phyloP scores from a whole-genome alignment of 2,797 vertebrate species.

The Chelon labrosus region DNA sequence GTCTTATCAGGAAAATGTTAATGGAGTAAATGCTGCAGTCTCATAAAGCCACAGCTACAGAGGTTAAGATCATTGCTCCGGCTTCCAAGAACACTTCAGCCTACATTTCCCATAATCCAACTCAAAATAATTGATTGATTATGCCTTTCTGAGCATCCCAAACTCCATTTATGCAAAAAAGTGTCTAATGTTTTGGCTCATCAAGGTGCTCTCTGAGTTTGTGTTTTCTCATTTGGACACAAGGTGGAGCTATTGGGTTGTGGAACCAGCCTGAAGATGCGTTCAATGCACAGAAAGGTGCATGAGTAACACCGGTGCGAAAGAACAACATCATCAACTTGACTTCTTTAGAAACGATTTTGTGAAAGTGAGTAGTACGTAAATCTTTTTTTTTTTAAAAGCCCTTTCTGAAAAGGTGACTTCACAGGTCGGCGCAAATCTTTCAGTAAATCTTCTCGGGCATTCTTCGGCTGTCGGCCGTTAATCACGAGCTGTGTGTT shows the following conservation, averaged over 20 bases:
- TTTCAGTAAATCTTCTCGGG: not conserved
- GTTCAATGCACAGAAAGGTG: not conserved
- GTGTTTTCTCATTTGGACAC: slow-evolving; percentile 35
- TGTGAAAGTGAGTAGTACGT: not conserved
- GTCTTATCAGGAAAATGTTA: not conserved
- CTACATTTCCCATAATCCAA: not conserved
- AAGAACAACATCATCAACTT: not conserved
- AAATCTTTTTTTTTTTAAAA: not conserved
- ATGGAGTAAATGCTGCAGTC: not conserved
- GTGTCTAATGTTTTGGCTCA: not conserved
- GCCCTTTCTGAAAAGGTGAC: not conserved
- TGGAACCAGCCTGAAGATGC: not conserved
- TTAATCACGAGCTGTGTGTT: not conserved
- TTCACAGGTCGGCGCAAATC: not conserved
- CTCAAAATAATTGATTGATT: too few relatives aligned
- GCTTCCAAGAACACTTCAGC: not conserved
- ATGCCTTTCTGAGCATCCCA: not conserved
- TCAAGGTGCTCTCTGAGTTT: not conserved
- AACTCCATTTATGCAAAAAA: not conserved
- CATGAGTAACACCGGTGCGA: not conserved
- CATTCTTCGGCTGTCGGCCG: not conserved
- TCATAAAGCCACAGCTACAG: not conserved
- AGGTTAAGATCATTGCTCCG: too few relatives aligned
- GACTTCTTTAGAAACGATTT: not conserved
- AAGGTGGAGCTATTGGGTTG: slow-evolving; percentile 41